phyloP scores from a whole-genome alignment of 2,797 vertebrate species.

The Kryptopterus vitreolus region DNA sequence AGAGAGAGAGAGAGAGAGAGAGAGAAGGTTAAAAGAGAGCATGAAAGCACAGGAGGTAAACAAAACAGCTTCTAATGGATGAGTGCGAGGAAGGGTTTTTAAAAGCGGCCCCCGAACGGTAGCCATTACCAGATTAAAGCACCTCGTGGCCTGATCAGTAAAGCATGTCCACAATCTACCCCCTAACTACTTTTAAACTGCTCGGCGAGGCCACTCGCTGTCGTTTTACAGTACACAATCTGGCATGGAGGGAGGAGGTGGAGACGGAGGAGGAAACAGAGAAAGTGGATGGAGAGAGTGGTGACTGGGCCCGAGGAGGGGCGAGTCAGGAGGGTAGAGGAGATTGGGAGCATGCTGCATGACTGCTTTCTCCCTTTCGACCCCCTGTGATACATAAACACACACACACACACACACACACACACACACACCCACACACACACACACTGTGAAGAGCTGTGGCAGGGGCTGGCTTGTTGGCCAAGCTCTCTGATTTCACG shows the following conservation, averaged over 20 bases:
- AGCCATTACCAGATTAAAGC: slow-evolving; percentile 62
- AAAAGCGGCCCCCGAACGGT: slow-evolving; percentile 53
- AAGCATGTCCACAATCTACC: slow-evolving; percentile 57
- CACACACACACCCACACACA: slow-evolving; percentile 43
- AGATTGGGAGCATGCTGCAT: slow-evolving; percentile 45
- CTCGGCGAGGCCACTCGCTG: slow-evolving; percentile 38
- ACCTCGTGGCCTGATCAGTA: slow-evolving; percentile 59
- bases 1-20: slow-evolving; percentile 3
- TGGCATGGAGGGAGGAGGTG: slow-evolving; percentile 30
- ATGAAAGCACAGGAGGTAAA: slow-evolving; percentile 34
- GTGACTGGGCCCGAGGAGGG: background rate
- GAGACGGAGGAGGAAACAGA: slow-evolving; percentile 4
- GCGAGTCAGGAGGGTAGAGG: background rate
- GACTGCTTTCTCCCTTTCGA: slow-evolving; percentile 44
- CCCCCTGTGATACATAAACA: slow-evolving; percentile 27
- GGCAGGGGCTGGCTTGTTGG: slow-evolving; percentile 69
- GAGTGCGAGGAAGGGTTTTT: slow-evolving; percentile 43
- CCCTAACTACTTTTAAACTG: slow-evolving; percentile 59
- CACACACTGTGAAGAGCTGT: slow-evolving; percentile 57
- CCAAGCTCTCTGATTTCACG: slow-evolving; percentile 72
- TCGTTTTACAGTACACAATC: slow-evolving; percentile 26
- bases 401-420: slow-evolving; percentile 45
- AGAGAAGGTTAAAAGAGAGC: slow-evolving; percentile 18
- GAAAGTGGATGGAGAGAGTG: slow-evolving; percentile 27
- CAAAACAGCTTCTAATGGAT: slow-evolving; percentile 58